A percentile compares a stretch with the other conserved stretches of the same genome.
Conservation (phyloP, 2,888 invertebrate genomes). For the Sphecodes monilicornis region DNA sequence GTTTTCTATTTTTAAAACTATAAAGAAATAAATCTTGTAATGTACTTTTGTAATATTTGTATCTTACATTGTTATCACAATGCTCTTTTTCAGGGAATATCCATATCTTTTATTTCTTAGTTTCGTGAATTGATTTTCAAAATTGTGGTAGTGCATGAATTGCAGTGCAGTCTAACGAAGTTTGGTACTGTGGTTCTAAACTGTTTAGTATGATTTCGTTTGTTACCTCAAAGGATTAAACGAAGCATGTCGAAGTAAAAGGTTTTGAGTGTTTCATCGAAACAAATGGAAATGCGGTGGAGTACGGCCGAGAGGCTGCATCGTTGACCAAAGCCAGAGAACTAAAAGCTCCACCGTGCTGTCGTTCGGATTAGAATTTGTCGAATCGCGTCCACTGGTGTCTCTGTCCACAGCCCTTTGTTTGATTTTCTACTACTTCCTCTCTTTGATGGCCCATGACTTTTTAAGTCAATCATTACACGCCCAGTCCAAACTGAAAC, state of each 20-base stretch:
- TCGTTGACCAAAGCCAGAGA: slow-evolving; percentile 23
- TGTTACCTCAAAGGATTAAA: background rate
- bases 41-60: no score
- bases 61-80: no score
- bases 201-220: background rate
- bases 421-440: slow-evolving; percentile 36
- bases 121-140: background rate
- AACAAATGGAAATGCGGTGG: slow-evolving; percentile 42
- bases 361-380: slow-evolving; percentile 50
- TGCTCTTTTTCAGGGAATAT: no score
- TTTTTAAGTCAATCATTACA: slow-evolving; percentile 29
- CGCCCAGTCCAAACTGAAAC: background rate
- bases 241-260: background rate
- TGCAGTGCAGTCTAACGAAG: no score
- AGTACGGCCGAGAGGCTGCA: slow-evolving; percentile 9
- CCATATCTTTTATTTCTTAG: background rate
- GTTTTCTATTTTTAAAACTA: no score
- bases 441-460: slow-evolving; percentile 13
- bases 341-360: slow-evolving; percentile 22
- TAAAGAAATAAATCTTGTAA: no score
- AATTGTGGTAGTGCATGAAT: background rate
- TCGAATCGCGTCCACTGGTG: slow-evolving; percentile 29
- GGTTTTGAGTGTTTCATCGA: slow-evolving; percentile 1
- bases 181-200: background rate
- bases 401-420: slow-evolving; percentile 37